Base-by-base conservation (phyloP, 1,140 invertebrate genomes). In the Hestina assimilis region DNA sequence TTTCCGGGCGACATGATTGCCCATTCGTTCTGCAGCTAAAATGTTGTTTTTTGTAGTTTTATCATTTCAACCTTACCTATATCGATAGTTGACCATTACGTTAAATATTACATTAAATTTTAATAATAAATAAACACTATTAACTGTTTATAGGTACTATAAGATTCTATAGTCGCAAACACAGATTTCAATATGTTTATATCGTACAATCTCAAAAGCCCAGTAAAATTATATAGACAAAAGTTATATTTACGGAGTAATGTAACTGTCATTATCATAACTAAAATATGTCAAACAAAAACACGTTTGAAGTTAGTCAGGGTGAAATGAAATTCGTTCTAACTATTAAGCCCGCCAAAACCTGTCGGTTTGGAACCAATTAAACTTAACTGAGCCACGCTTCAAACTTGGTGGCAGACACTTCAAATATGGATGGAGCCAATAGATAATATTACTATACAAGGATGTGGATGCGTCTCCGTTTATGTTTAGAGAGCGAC, bases 1-100 rank as follows among this genome's bases (percentile, higher is more conserved):
- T 69, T 69, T 72, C 72, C 63, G 66, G 59, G 8, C 48, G 60
- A 52, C 55, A 23, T 62, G 53, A 72, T 70, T 68, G 63, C 35
- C 46, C 40, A 23, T 46, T 45, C 33, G 33, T 38, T 38, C 8
- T 33, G 15, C n/a, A 7, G 14, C 8, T 38, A 3, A 38, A 9
- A 17, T 9, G 15, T 19, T 0, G 21, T 47, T 53, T 28, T 19
- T 33, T 15, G 53, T 9, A 35, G 38, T 19, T 43, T 35, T 52
- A 24, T 35, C 17, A 17, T 38, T 35, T 48, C n/a, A 5, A n/a
- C n/a, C n/a, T n/a, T n/a, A n/a, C n/a, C n/a, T n/a, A n/a, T n/a
- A n/a, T n/a, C n/a, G n/a, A n/a, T n/a, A n/a, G n/a, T n/a, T n/a
- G n/a, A n/a, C n/a, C n/a, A n/a, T n/a, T n/a, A n/a, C n/a, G n/a